Conservation (phyloP, 1,140 invertebrate species). For the Hirudo medicinalis region DNA sequence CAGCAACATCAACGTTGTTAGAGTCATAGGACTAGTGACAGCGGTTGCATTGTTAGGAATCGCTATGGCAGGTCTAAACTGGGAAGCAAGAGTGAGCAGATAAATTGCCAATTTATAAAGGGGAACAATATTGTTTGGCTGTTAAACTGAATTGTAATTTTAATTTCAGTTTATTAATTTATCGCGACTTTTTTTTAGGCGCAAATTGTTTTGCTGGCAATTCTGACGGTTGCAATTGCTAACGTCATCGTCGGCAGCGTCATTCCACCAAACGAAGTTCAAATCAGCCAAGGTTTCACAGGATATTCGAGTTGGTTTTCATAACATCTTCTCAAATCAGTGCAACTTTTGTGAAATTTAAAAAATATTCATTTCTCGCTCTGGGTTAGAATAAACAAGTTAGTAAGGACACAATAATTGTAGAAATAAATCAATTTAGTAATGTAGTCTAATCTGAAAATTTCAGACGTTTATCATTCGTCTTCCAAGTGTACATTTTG, state of each 20-base stretch:
- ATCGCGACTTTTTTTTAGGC: conserved; percentile 49
- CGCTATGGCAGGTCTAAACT: conserved; percentile 44
- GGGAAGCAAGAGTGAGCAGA: conserved; percentile 43
- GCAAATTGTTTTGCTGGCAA: conserved; percentile 71
- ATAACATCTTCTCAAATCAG: too few relatives aligned
- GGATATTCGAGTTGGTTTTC: conserved; percentile 59
- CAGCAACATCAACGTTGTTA: conserved; percentile 45
- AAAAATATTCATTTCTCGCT: too few relatives aligned
- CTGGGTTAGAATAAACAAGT: too few relatives aligned
- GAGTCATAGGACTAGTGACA: conserved; percentile 47
- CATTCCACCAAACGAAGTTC: conserved; percentile 62
- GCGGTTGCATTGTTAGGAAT: conserved; percentile 37
- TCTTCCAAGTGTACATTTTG: too few relatives aligned
- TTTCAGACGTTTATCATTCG: too few relatives aligned
- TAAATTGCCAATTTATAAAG: neutral
- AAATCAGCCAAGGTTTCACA: conserved; percentile 66
- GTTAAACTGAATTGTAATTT: neutral
- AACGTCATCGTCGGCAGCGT: conserved; percentile 59
- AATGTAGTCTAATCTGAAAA: too few relatives aligned
- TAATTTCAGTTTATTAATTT: neutral
- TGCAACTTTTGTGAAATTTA: too few relatives aligned
- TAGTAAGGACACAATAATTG: too few relatives aligned
- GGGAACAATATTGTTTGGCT: neutral
- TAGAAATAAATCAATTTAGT: too few relatives aligned
- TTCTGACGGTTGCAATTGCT: conserved; percentile 69